Base-by-base conservation (phyloP, 2,888 invertebrate genomes). In the Corbicula japonica region DNA sequence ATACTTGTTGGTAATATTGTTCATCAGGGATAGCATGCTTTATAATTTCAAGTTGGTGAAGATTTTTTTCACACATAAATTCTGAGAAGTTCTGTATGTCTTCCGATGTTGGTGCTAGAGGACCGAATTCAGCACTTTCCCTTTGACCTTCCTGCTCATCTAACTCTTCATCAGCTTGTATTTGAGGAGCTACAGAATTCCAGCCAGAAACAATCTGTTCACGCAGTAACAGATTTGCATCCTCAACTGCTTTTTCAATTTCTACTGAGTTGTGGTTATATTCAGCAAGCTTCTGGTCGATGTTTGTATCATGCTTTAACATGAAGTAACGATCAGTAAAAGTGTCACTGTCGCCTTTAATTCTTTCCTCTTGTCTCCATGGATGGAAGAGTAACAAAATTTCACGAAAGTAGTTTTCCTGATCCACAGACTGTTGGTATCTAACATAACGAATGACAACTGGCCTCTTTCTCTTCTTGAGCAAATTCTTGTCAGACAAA, bases 331-430 rank as follows among this genome's bases (percentile, higher is more conserved):
- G 46, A 1, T 69, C 58, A 26, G 26, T 21, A 35, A 35, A 73
- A 4, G 61, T 54, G 6, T 60, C 38, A 41, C 68, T 41, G 12
- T 68, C 26, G 2, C 61, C 68, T 38, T 69, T 50, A 18, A 68
- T 35, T 3, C 21, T 26, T 6, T 41, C 18, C 26, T 70, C 70
- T 21, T 23, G 12, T 70, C 46, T 70, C 70, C 58, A 70, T 26
- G 60, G 70, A 32, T 46, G 35, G 34, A 70, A 70, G n/a, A 70
- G 50, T 21, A 61, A 32, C 8, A 70, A 21, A 30, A 46, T 44
- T 26, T 34, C 69, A n/a, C 58, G 28, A 32, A 58, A 70, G 30
- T 50, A 48, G 48, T 70, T 70, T 60, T 70, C 70, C n/a, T 58
- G 44, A 35, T 70, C 70, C 6, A 34, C 18, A 1, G 28, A 21